Percentiles rank a stretch among this genome's conserved stretches.
phyloP scores from a whole-genome alignment of 1,140 invertebrate species.

The Popillia japonica region DNA sequence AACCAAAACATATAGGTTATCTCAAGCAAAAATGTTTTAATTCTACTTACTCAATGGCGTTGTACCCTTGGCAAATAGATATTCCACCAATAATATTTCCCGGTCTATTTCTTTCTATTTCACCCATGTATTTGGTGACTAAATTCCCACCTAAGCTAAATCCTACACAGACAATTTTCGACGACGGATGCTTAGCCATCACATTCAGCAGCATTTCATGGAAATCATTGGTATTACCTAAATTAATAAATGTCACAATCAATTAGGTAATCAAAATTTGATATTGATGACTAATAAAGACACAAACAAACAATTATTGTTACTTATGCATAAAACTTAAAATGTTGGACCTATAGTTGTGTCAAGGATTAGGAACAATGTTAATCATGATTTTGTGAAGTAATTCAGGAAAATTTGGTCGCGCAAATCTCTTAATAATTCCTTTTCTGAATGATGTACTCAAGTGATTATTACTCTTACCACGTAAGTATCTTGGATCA shows the following conservation, averaged over 20 bases:
- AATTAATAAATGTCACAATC: slow-evolving; percentile 36
- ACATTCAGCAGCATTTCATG: slow-evolving; percentile 80
- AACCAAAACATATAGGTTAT: background rate
- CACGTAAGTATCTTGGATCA: too few relatives aligned
- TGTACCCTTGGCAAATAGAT: slow-evolving; percentile 92
- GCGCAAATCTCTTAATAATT: too few relatives aligned
- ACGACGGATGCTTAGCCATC: slow-evolving; percentile 74
- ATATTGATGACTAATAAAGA: background rate
- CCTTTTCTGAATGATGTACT: too few relatives aligned
- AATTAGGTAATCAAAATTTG: background rate
- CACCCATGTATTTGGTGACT: slow-evolving; percentile 88
- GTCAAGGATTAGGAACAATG: too few relatives aligned
- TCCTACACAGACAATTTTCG: slow-evolving; percentile 82
- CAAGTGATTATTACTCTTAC: too few relatives aligned
- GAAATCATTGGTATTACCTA: slow-evolving; percentile 88
- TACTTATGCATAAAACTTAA: too few relatives aligned
- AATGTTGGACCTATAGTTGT: too few relatives aligned
- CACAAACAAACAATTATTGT: too few relatives aligned
- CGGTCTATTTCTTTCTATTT: slow-evolving; percentile 70
- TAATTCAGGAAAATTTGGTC: too few relatives aligned
- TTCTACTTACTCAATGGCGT: slow-evolving; percentile 80
- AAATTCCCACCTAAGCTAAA: slow-evolving; percentile 92
- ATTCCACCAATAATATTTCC: slow-evolving; percentile 83
- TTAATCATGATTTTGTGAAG: too few relatives aligned
- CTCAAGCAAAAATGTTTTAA: background rate